Evolutionary conservation across 2,113 vertebrate genomes (phyloP), one percentile per base, ranked within the genome.

Genomic region (Lampris megalopsis): DNA sequence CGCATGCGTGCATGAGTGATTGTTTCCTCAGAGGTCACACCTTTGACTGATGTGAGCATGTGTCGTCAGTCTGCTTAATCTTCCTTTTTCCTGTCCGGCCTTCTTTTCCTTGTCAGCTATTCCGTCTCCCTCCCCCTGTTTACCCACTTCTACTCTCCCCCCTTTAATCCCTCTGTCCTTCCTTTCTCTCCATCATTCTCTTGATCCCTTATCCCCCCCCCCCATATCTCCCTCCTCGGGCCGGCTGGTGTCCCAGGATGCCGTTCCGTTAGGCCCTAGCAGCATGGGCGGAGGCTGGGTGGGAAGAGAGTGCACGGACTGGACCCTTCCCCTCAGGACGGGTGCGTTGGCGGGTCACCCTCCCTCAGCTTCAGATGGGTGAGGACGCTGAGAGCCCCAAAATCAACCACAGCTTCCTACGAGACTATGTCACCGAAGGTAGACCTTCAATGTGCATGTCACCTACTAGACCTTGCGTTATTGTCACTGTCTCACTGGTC

Each of bases 371-470:
- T 97, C 97, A 93, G 96, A 99, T 99, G 98, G 98, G 97, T 95
- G 98, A 99, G 96, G 97, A 98, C 96, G 92, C 95, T 94, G 98
- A 99, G 95, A 93, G 96, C 89, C 91, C 95, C 89, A 97, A 97
- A 94, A 97, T 99, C 95, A 99, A 98, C 96, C 97, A 97, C 95
- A 96, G 97, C 96, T 99, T 99, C 94, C 96, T 99, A 84, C 95
- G 97, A 95, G 97, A 98, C 96, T 99, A 99, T 94, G 98, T 99
- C 95, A 99, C 98, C 69, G 97, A 99, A 98, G 97, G 97, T 99
- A 97, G 69, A 71, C 24, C 24, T 24, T 24, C 24, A 24, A 24
- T 24, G 24, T 24, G 24, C 24, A 24, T 24, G 24, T 24, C 24
- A 24, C 24, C 24, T 24, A 24, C 35, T 35, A 42, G 76, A 61